A percentile compares a stretch with the other conserved stretches of the same genome.
Conservation (phyloP, 2,888 invertebrate genomes). For the Seira musarum region DNA sequence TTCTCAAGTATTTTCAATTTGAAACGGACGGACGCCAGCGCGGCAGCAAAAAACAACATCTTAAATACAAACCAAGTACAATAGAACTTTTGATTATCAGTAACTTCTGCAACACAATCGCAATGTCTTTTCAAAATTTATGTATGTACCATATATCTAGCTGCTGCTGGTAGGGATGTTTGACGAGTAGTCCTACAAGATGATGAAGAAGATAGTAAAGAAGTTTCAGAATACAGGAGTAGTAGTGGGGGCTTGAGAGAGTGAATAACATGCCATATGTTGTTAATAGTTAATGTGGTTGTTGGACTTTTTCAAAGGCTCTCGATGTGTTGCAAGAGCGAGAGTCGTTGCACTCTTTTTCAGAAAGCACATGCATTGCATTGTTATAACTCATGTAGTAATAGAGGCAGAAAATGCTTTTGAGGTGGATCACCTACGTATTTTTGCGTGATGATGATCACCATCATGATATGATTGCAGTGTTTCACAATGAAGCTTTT, state of each 20-base stretch:
- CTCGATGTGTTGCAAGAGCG: slow-evolving; percentile 13
- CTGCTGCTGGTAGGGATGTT: not conserved
- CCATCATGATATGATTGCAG: not conserved
- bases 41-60: not conserved
- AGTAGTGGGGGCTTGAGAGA: slow-evolving; percentile 16
- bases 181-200: not conserved
- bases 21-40: not conserved
- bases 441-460: not conserved
- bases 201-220: not conserved
- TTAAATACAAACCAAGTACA: not conserved
- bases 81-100: not conserved
- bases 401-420: no score
- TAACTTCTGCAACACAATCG: not conserved
- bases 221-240: not conserved
- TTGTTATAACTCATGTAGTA: no score
- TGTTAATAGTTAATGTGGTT: slow-evolving; percentile 29
- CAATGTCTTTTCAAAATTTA: not conserved
- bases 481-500: not conserved
- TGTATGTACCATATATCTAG: not conserved
- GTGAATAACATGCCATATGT: slow-evolving; percentile 41
- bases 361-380: no score
- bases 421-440: no score
- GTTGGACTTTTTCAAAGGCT: slow-evolving; percentile 41
- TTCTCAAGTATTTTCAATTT: not conserved
- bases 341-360: slow-evolving; percentile 58